Base-by-base conservation (phyloP, 1,140 invertebrate species). In the Drosophila repleta region DNA sequence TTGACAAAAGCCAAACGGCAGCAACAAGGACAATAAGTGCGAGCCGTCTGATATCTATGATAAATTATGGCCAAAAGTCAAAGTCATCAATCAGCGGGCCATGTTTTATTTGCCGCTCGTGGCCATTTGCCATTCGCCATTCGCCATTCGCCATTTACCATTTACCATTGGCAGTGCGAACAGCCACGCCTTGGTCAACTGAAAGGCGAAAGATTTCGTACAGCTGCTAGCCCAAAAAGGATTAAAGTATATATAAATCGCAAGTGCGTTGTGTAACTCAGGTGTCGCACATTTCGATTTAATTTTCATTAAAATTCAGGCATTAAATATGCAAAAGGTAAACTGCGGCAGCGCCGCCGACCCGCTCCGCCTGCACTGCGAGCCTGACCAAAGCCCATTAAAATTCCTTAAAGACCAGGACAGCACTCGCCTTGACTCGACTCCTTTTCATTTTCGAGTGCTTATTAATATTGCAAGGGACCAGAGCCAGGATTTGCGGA, bases 361-460 rank as follows among this genome's bases (percentile, higher is more conserved):
- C 32, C 43, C 21, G 15, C 6, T 0, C 29, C 46, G 46, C 26
- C n/a, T 32, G 15, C 11, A 32, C 26, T 51, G 70, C 60, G 64
- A 21, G 1, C 51, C 51, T 63, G 56, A 35, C 72, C 51, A 74
- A 81, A 78, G 79, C 64, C 84, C 83, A 88, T 88, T 88, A 83
- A 88, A 88, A 88, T 88, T 89, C 76, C 83, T 88, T 88, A 83
- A 88, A 88, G 83, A 88, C 83, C 74, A 21, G 26, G n/a, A 10
- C 32, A 56, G 29, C 21, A 41, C 11, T 18, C 56, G 37, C 69
- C 46, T 41, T 18, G 52, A 39, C 53, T 55, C 51, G 83, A 79
- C 82, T 88, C 83, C 82, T 87, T 88, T 87, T 87, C 82, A 87
- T 87, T 88, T 81, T 88, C 84, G 83, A 88, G 84, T 83, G 79